Base-by-base conservation (phyloP, 2,797 vertebrate genomes). In the Kryptolebias ocellatus region DNA sequence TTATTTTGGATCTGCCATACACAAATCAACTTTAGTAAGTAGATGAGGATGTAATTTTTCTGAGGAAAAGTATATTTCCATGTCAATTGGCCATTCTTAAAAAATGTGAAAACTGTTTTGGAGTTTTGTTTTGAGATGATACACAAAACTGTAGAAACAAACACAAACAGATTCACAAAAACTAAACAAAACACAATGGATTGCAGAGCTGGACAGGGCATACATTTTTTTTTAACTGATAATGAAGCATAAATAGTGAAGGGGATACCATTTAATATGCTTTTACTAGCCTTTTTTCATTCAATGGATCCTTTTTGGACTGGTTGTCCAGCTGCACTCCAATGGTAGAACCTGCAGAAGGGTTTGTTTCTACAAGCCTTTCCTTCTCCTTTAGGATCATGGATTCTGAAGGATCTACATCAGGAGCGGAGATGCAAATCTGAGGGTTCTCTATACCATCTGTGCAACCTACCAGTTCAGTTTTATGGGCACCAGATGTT, bases 251-350 rank as follows among this genome's bases (percentile, higher is more conserved):
- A 97, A 97, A 97, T 96, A 94, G 72, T 89, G 71, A 66, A 46
- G 54, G 67, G 24, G 67, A 76, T 74, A 76, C 94, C 95, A 98
- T 96, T 98, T 97, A 99, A 96, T 92, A 97, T 95, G 95, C 93
- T 90, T 89, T 81, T 92, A 93, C 98, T 96, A 94, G 98, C 98
- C 98, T 99, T 97, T 96, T 97, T 79, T 89, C 73, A 92, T 86
- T 94, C 90, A 92, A 92, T 42, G 91, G 93, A 78, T 95, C 94
- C 94, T 73, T 79, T 76, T 78, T 85, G 72, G 64, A 91, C 78
- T 87, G 83, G 83, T 89, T 94, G 83, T 93, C 92, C 89, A 94
- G 89, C 80, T 90, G 91, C 67, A 87, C 65, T 86, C 90, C 91
- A 86, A 91, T 83, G 75, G 71, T 85, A 86, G 86, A 75, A 80